A percentile compares a stretch with the other conserved stretches of the same genome.
phyloP scores from a whole-genome alignment of 2,113 vertebrate genomes.

The Hippocampus mohnikei region DNA sequence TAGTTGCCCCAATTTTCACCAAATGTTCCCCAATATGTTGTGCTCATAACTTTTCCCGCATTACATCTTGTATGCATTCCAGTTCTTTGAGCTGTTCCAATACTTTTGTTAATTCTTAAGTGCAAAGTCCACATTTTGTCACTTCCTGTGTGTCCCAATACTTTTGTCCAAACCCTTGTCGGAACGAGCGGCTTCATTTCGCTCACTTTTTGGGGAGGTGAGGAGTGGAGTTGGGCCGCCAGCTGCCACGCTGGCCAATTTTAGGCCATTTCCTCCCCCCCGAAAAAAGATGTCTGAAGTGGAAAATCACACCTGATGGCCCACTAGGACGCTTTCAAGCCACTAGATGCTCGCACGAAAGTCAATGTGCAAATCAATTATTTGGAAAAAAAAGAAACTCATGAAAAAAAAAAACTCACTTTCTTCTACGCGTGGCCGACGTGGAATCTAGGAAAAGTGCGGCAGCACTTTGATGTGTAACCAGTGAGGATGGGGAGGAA shows the following conservation, averaged over 20 bases:
- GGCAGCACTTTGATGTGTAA: constrained; percentile 56
- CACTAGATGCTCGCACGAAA: constrained; percentile 43
- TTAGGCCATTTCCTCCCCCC: constrained; percentile 39
- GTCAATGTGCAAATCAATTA: constrained; percentile 59
- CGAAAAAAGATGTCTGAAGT: constrained; percentile 56
- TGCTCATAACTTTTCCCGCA: too few relatives aligned
- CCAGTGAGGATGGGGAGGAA: constrained; percentile 38
- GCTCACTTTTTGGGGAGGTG: constrained; percentile 31
- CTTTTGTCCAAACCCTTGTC: neutral
- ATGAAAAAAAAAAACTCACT: constrained; percentile 16
- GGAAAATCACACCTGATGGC: constrained; percentile 64
- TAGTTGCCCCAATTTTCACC: too few relatives aligned
- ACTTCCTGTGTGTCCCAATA: neutral
- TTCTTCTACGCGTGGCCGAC: neutral
- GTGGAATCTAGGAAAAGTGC: constrained; percentile 9
- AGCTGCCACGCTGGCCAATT: constrained; percentile 57
- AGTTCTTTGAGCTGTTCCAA: neutral
- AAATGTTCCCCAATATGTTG: too few relatives aligned
- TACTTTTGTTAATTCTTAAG: neutral
- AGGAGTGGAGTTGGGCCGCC: constrained; percentile 42
- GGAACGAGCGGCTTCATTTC: constrained; percentile 28
- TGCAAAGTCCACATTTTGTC: neutral
- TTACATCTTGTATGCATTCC: neutral
- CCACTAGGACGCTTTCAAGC: constrained; percentile 55
- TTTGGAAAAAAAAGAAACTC: constrained; percentile 31